A percentile compares a stretch with the other conserved stretches of the same genome.
These are phyloP conservation scores for Heliconius eleuchia DNA, from an alignment of 1,140 invertebrate genomes.

Conservation along the genomic window DNA sequence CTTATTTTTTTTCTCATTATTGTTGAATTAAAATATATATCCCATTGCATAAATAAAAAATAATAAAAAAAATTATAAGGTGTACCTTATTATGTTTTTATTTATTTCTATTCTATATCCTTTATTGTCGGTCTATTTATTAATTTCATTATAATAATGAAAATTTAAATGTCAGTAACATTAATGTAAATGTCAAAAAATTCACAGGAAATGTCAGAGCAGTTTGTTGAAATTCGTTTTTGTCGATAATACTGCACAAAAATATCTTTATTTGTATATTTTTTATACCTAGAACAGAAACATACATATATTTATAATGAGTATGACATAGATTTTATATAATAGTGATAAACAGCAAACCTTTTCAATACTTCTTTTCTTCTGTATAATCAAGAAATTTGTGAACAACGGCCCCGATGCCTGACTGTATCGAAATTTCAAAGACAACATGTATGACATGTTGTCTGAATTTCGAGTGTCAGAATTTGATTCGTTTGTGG, in stretches of 20 bases:
- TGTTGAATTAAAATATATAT: no score
- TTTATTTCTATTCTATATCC: no score
- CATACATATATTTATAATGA: not conserved
- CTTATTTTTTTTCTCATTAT: no score
- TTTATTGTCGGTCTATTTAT: not conserved
- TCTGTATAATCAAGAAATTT: constrained; percentile 28
- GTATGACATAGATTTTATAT: not conserved
- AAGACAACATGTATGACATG: constrained; percentile 82
- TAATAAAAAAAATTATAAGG: no score
- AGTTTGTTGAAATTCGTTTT: constrained; percentile 15
- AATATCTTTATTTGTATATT: constrained; percentile 1
- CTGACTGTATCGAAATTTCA: constrained; percentile 56
- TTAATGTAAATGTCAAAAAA: not conserved
- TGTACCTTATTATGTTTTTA: no score
- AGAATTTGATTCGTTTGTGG: constrained; percentile 84
- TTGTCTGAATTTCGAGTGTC: constrained; percentile 82
- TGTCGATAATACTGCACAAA: constrained; percentile 16
- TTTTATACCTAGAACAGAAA: not conserved
- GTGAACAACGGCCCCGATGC: constrained; percentile 64
- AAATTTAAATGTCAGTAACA: constrained; percentile 19
- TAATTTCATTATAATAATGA: not conserved
- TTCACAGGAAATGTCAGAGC: constrained; percentile 17
- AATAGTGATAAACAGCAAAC: not conserved
- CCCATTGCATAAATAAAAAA: no score
- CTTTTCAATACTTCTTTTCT: constrained; percentile 6